Percentiles rank a stretch among this genome's conserved stretches.
phyloP scores from a whole-genome alignment of 2,113 vertebrate species.

The Cygnus atratus region DNA sequence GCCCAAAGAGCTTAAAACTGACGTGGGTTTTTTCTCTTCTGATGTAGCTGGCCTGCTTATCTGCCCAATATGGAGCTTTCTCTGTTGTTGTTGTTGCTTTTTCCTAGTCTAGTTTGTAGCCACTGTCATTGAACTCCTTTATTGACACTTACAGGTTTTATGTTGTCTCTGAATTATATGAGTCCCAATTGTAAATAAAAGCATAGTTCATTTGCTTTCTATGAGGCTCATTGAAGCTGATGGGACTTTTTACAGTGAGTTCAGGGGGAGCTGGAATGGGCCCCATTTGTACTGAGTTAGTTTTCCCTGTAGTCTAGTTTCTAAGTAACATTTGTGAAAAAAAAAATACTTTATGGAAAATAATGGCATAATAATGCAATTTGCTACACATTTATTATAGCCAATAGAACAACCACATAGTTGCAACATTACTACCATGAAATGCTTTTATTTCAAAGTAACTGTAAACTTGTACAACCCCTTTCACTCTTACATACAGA shows the following conservation, averaged over 20 bases:
- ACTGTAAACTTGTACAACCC: neutral
- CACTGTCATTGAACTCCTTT: neutral
- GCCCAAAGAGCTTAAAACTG: neutral
- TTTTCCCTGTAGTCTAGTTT: constrained; percentile 11
- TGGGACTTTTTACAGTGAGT: neutral
- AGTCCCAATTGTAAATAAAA: constrained; percentile 15
- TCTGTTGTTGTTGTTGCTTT: neutral
- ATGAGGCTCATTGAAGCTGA: neutral
- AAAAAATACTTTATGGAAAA: neutral
- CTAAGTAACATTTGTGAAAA: constrained; percentile 27
- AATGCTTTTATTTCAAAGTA: constrained; percentile 23
- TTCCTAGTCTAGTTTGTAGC: neutral
- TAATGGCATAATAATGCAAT: constrained; percentile 1
- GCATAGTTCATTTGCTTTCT: neutral
- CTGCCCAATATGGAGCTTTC: neutral
- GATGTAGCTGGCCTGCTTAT: neutral
- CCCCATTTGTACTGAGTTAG: neutral
- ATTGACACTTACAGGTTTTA: neutral
- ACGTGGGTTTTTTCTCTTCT: rapidly evolving
- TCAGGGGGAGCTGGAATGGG: neutral
- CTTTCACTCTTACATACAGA: neutral
- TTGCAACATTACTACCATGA: neutral
- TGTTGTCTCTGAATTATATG: neutral
- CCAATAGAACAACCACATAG: neutral
- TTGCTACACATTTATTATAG: constrained; percentile 15